Evolutionary conservation across 2,113 vertebrate genomes (phyloP).

Genomic region (Cyanoderma ruficeps): DNA sequence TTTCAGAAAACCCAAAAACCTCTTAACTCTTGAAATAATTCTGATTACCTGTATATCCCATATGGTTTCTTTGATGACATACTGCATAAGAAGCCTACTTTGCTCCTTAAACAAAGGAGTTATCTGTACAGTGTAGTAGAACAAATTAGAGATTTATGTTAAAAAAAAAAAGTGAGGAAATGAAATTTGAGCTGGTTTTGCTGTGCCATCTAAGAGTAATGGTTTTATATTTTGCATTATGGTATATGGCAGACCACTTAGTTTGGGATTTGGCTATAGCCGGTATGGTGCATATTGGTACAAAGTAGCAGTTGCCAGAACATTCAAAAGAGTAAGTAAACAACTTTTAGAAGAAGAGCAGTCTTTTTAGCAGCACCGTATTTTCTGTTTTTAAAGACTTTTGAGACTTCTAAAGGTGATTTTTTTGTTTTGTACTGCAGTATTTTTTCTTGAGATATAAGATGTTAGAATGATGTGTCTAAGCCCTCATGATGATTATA

Average conservation of each 20-base stretch:
- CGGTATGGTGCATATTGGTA: background rate
- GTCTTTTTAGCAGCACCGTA: background rate
- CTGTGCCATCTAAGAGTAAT: background rate
- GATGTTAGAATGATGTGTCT: background rate
- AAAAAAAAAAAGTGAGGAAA: background rate
- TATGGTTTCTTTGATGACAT: background rate
- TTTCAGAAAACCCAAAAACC: background rate
- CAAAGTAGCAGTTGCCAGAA: background rate
- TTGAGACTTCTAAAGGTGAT: background rate
- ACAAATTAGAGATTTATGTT: background rate
- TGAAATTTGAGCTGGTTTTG: background rate
- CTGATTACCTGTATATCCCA: background rate
- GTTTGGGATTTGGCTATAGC: background rate
- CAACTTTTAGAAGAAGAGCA: background rate
- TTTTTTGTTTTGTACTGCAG: background rate
- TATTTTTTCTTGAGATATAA: background rate
- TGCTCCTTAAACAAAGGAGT: background rate
- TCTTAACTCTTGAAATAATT: background rate
- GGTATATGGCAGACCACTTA: background rate
- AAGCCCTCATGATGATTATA: background rate
- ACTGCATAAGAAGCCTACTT: background rate
- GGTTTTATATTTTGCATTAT: background rate
- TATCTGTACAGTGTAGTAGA: background rate
- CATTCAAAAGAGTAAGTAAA: background rate
- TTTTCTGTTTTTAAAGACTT: background rate